phyloP scores from a whole-genome alignment of 2,888 invertebrate species.

The Phaonia tiefii region DNA sequence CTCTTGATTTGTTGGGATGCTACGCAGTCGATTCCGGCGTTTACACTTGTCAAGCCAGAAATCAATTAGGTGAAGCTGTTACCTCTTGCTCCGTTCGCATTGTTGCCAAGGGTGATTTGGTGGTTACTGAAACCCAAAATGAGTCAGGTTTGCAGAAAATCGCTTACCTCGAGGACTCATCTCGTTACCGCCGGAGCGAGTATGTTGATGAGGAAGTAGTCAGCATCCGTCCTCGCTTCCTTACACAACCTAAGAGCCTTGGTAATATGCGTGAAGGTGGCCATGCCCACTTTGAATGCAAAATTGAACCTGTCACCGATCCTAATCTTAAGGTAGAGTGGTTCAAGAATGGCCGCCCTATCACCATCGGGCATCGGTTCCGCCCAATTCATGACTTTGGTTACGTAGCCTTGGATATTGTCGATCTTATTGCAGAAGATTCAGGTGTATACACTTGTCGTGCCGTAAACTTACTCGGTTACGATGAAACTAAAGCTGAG shows the following conservation, averaged over 20 bases:
- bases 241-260: slow-evolving; percentile 92
- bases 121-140: slow-evolving; percentile 93
- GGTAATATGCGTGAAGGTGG: slow-evolving; percentile 93
- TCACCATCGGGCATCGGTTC: slow-evolving; percentile 96
- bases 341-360: slow-evolving; percentile 96
- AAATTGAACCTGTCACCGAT: slow-evolving; percentile 97
- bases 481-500: slow-evolving; percentile 90
- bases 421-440: slow-evolving; percentile 97
- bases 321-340: slow-evolving; percentile 97
- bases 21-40: slow-evolving; percentile 98
- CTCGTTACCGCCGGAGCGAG: slow-evolving; percentile 91
- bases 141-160: slow-evolving; percentile 95
- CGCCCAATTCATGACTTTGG: slow-evolving; percentile 99
- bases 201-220: slow-evolving; percentile 91
- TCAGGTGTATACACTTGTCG: slow-evolving; percentile 96
- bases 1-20: slow-evolving; percentile 96
- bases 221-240: slow-evolving; percentile 91
- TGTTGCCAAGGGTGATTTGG: slow-evolving; percentile 92
- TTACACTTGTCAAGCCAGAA: slow-evolving; percentile 96
- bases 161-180: slow-evolving; percentile 93
- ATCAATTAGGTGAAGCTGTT: slow-evolving; percentile 95
- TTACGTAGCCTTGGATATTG: slow-evolving; percentile 97
- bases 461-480: slow-evolving; percentile 94
- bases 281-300: slow-evolving; percentile 98
- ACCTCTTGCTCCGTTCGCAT: slow-evolving; percentile 95